Percentiles rank a stretch among this genome's conserved stretches.
phyloP scores from a whole-genome alignment of 2,797 vertebrate species.

The Sebastes melanostomus region DNA sequence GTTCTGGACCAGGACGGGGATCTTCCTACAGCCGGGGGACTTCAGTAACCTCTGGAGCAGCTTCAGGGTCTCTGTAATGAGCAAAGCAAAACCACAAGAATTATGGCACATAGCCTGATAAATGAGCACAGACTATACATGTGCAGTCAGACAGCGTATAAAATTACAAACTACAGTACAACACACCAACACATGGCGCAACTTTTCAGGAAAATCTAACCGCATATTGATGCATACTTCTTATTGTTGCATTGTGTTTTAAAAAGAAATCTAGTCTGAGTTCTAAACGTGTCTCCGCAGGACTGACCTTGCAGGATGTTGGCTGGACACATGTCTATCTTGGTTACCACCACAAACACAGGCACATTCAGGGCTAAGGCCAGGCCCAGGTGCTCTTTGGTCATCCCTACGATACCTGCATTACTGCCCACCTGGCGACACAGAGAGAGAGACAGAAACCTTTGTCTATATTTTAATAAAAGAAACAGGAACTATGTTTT shows the following conservation, averaged over 20 bases:
- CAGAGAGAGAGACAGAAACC: background rate
- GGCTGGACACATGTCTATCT: conserved; percentile 98
- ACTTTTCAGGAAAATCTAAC: too few relatives aligned
- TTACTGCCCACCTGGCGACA: conserved; percentile 92
- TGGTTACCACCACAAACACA: conserved; percentile 97
- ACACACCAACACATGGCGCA: background rate
- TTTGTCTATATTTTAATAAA: background rate
- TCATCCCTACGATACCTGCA: conserved; percentile 98
- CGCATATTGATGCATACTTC: background rate
- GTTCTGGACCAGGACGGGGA: conserved; percentile 96
- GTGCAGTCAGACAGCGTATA: background rate
- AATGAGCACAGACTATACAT: background rate
- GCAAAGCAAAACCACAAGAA: background rate
- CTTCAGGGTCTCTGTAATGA: conserved; percentile 90
- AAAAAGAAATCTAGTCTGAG: background rate
- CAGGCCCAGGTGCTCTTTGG: conserved; percentile 96
- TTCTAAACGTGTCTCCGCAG: background rate
- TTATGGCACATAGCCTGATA: background rate
- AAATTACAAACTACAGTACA: background rate
- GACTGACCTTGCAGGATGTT: conserved; percentile 95
- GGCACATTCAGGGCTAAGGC: conserved; percentile 95
- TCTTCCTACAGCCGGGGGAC: conserved; percentile 97
- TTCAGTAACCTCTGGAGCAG: conserved; percentile 95
- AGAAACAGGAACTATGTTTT: background rate
- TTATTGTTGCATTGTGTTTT: background rate